phyloP scores from a whole-genome alignment of 2,113 vertebrate species.

The Anser cygnoides region DNA sequence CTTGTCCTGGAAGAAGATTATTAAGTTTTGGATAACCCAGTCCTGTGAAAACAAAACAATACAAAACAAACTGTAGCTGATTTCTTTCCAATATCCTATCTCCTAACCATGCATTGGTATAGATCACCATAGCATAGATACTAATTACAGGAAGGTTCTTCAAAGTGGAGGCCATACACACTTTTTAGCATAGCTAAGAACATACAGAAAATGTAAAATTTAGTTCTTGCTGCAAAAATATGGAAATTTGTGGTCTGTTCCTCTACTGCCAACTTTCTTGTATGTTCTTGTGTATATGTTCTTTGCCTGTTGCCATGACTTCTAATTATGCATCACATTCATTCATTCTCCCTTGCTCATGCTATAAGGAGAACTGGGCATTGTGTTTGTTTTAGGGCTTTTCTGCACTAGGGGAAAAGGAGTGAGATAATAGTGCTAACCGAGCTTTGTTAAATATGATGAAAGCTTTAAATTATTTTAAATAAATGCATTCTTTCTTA shows the following conservation, averaged over 20 bases:
- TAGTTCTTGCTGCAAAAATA: not conserved
- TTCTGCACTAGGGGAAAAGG: not conserved
- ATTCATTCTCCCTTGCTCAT: not conserved
- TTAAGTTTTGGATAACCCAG: not conserved
- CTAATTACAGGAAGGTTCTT: not conserved
- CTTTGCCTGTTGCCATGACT: conserved; percentile 30
- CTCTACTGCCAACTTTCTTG: not conserved
- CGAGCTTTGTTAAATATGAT: not conserved
- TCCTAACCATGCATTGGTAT: not conserved
- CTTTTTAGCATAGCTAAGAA: not conserved
- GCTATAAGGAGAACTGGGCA: not conserved
- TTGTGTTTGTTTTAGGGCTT: not conserved
- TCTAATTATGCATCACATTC: not conserved
- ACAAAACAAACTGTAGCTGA: not conserved
- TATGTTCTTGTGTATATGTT: not conserved
- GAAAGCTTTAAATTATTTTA: not conserved
- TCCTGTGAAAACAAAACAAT: not conserved
- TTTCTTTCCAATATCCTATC: not conserved
- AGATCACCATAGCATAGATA: not conserved
- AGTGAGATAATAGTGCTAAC: not conserved
- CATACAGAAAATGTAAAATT: not conserved
- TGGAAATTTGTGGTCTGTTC: not conserved
- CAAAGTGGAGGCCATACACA: not conserved
- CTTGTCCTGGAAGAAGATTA: not conserved
- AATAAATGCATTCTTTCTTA: not conserved